These are phyloP conservation scores for Drosophila pandora DNA, from an alignment of 1,140 invertebrate species.

Conservation along the genomic window DNA sequence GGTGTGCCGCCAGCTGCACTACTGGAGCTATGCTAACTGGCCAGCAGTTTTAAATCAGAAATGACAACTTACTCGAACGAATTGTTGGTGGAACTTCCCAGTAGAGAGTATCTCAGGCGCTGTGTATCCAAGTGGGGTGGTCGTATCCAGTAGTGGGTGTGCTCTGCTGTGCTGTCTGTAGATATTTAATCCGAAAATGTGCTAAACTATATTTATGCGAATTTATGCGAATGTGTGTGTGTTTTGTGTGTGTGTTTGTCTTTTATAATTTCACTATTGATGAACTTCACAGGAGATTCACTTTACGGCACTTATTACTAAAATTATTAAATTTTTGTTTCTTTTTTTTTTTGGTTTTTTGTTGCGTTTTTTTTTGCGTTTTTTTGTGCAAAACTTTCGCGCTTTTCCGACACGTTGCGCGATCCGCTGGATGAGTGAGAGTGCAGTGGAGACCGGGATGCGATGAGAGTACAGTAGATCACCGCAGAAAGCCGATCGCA, in stretches of 20 bases:
- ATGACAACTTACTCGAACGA: slow-evolving; percentile 67
- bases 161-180: slow-evolving; percentile 49
- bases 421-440: slow-evolving; percentile 33
- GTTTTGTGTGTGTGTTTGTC: slow-evolving; percentile 26
- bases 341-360: slow-evolving; percentile 7
- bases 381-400: slow-evolving; percentile 46
- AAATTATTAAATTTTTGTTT: slow-evolving; percentile 21
- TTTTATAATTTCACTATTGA: slow-evolving; percentile 50
- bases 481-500: slow-evolving; percentile 17
- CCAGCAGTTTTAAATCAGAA: slow-evolving; percentile 16
- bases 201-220: slow-evolving; percentile 42
- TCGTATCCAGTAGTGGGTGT: slow-evolving; percentile 57
- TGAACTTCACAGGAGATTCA: slow-evolving; percentile 47
- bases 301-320: slow-evolving; percentile 41
- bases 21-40: background rate
- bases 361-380: slow-evolving; percentile 3
- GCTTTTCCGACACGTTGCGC: slow-evolving; percentile 60
- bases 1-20: slow-evolving; percentile 23
- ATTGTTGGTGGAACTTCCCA: slow-evolving; percentile 58
- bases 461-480: slow-evolving; percentile 69
- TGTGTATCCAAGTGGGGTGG: slow-evolving; percentile 63
- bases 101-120: slow-evolving; percentile 48
- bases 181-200: slow-evolving; percentile 71
- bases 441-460: slow-evolving; percentile 30
- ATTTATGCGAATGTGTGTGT: slow-evolving; percentile 43